Base-by-base conservation (phyloP, 2,888 invertebrate species). In the Ichneumoninae sp. region DNA sequence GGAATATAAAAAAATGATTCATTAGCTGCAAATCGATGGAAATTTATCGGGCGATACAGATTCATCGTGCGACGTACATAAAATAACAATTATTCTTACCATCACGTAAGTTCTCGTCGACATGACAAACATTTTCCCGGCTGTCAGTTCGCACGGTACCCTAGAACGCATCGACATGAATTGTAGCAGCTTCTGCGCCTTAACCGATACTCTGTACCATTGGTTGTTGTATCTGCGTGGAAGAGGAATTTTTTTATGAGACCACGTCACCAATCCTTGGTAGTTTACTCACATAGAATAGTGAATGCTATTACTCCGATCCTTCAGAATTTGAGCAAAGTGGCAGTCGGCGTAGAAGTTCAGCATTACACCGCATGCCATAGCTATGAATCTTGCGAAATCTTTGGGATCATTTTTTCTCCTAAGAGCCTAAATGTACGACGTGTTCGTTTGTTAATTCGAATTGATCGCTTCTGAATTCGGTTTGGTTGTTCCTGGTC, bases 101-200 rank as follows among this genome's bases (percentile, higher is more conserved):
- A 16, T 5, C 6, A 1, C 16, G 16, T 30, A 63, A 30, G 33
- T 30, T n/a, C 6, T 16, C 33, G n/a, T 33, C 16, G 60, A 63
- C 33, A 63, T 63, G 1, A 63, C 16, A 30, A 13, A 13, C 13
- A 63, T 30, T 30, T 16, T 63, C 16, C 60, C 60, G 16, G 26
- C 30, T 63, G 33, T 63, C 33, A 63, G 13, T 33, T 63, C 30
- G 30, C 60, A 63, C 13, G 60, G 60, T 63, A 16, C n/a, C 16
- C 16, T 63, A 30, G 30, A 63, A 16, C 60, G 60, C 60, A 63
- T 63, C 60, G 16, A 16, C 60, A 63, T 63, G 30, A 63, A 33
- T 30, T 26, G 60, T 30, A 63, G 60, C 10, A 63, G 60, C 60
- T 63, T 63, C 33, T n/a, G 60, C 4, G 60, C 33, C 30, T 33